Base-by-base conservation (phyloP, 2,797 vertebrate genomes). In the Varecia variegata region DNA sequence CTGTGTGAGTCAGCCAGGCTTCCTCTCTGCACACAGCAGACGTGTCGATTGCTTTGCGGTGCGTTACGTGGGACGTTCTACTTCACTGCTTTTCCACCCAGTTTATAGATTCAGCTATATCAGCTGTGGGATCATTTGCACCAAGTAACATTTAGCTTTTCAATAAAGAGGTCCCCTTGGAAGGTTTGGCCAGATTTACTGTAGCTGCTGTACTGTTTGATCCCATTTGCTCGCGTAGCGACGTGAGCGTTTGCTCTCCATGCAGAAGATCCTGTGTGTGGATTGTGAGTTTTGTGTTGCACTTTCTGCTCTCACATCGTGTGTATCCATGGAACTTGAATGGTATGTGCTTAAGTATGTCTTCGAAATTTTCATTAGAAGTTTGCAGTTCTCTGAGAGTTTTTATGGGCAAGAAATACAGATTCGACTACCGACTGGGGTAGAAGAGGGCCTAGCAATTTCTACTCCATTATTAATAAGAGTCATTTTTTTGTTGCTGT, bases 361-460 rank as follows among this genome's bases (percentile, higher is more conserved):
- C 97, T 98, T 98, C 97, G 97, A 98, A 98, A 95, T 97, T 95
- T 96, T 98, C 96, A 96, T 88, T 97, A 95, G 92, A 96, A 74
- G 92, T 97, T 98, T 98, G 97, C 96, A 97, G 98, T 98, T 98
- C 97, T 98, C 97, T 96, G 96, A 98, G 97, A 97, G 88, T 71
- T 97, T 97, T 97, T 92, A 97, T 94, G 96, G 93, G 87, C 96
- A 95, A 94, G 96, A 98, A 94, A 97, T 90, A 94, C 95, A 98
- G 98, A 94, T 10, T 87, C 90, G 96, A 95, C 95, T 90, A 89
- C 97, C 96, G 96, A n/a, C n/a, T n/a, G n/a, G 92, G 89, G 96
- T 88, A 67, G 86, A 97, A 3, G 0, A 92, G 96, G 96, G 85
- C 92, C 97, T 97, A 43, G 95, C 96, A 97, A 93, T 96, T 98